Evolutionary conservation across 2,113 vertebrate genomes (phyloP).

Genomic region (Psittacus erithacus): DNA sequence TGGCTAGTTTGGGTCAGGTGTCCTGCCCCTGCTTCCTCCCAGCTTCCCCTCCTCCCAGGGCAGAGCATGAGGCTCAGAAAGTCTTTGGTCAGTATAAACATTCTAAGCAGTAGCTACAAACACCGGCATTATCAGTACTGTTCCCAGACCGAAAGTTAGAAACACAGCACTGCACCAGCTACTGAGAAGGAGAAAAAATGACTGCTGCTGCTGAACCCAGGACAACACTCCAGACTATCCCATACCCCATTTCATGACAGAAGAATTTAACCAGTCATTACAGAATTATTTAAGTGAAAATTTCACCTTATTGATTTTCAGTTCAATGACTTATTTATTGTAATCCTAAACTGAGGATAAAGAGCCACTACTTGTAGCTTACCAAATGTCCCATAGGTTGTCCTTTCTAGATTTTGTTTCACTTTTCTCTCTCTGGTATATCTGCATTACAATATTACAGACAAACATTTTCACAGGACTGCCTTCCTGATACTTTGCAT

Average conservation of each 20-base stretch:
- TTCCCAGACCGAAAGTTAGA: too few relatives aligned
- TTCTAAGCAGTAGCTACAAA: too few relatives aligned
- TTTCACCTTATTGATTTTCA: neutral
- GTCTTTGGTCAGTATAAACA: too few relatives aligned
- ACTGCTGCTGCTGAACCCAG: too few relatives aligned
- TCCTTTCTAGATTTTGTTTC: neutral
- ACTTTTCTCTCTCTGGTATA: neutral
- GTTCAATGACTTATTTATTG: neutral
- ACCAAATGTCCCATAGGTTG: neutral
- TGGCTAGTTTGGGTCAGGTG: too few relatives aligned
- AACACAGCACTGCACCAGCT: too few relatives aligned
- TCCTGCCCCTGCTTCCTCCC: too few relatives aligned
- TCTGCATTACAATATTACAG: neutral
- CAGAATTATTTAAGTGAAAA: neutral
- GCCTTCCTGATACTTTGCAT: neutral
- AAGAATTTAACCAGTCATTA: neutral
- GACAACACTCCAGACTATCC: neutral
- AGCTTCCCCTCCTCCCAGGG: too few relatives aligned
- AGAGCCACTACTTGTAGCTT: neutral
- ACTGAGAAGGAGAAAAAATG: too few relatives aligned
- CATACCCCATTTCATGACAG: neutral
- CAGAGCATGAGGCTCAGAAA: too few relatives aligned
- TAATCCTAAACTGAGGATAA: neutral
- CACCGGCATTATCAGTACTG: too few relatives aligned
- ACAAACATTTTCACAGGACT: neutral